Percentiles rank a stretch among this genome's conserved stretches.
phyloP scores from a whole-genome alignment of 2,888 invertebrate genomes.

The Calliopum simillimum region DNA sequence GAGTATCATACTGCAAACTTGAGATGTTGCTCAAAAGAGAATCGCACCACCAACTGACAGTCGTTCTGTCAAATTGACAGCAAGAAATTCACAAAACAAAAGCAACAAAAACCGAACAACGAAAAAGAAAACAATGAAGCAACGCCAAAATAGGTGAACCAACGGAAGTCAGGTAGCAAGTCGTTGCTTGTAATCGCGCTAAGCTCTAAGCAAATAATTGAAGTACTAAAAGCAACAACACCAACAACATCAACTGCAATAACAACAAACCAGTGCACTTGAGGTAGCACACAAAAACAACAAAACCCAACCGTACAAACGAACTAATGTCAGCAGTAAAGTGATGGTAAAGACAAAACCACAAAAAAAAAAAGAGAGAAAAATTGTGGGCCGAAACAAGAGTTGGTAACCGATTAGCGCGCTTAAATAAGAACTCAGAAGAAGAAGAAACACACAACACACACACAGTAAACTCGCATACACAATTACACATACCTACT shows the following conservation, averaged over 20 bases:
- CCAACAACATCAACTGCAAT: conserved; percentile 36
- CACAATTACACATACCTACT: background rate
- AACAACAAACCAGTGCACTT: background rate
- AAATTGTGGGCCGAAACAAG: conserved; percentile 12
- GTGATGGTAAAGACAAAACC: conserved; percentile 9
- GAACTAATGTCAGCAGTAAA: background rate
- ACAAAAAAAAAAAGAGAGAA: conserved; percentile 22
- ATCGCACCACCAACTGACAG: background rate
- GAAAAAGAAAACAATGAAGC: conserved; percentile 9
- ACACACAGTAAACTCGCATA: background rate
- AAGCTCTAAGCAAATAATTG: conserved; percentile 35
- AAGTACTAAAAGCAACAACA: conserved; percentile 22
- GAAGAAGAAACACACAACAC: background rate
- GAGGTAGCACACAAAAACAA: background rate
- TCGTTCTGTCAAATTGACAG: background rate
- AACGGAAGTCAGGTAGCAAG: conserved; percentile 49
- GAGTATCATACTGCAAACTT: no score
- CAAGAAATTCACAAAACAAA: no score
- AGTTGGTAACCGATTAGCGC: conserved; percentile 54
- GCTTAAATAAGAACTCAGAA: conserved; percentile 5
- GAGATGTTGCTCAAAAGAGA: no score
- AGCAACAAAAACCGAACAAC: background rate
- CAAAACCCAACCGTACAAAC: no score
- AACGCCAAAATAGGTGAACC: conserved; percentile 35
- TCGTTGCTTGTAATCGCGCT: conserved; percentile 49